These are phyloP conservation scores for Cromileptes altivelis DNA, from an alignment of 2,113 vertebrate genomes.

Conservation along the genomic window DNA sequence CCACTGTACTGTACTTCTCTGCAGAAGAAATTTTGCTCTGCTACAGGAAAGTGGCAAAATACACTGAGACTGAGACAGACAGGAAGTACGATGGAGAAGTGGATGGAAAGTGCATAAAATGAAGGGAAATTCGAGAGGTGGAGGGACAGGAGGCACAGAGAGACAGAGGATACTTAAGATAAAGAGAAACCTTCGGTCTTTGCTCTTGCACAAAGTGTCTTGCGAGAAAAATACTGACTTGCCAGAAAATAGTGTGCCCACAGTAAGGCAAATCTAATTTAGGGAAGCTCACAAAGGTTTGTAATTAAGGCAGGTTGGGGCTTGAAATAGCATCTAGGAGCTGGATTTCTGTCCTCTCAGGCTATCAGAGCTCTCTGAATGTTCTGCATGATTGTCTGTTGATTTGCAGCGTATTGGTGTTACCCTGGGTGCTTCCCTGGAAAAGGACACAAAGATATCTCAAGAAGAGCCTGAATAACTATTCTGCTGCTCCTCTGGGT, in stretches of 20 bases:
- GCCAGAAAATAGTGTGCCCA: slow-evolving; percentile 32
- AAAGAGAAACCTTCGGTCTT: slow-evolving; percentile 44
- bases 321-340: slow-evolving; percentile 39
- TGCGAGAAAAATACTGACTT: slow-evolving; percentile 48
- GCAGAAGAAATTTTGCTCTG: slow-evolving; percentile 38
- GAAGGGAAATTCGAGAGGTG: slow-evolving; percentile 26
- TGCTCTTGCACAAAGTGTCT: slow-evolving; percentile 30
- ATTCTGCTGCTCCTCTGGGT: slow-evolving; percentile 66
- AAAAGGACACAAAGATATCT: slow-evolving; percentile 79
- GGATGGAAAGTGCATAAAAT: slow-evolving; percentile 21
- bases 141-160: not conserved
- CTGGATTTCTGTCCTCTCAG: slow-evolving; percentile 55
- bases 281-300: slow-evolving; percentile 57
- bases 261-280: slow-evolving; percentile 62
- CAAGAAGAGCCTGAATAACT: slow-evolving; percentile 76
- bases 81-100: slow-evolving; percentile 29
- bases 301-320: slow-evolving; percentile 71
- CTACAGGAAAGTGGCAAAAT: slow-evolving; percentile 31
- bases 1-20: slow-evolving; percentile 54
- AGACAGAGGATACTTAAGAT: slow-evolving; percentile 21
- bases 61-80: slow-evolving; percentile 41
- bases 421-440: slow-evolving; percentile 65
- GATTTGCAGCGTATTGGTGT: slow-evolving; percentile 71
- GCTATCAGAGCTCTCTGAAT: slow-evolving; percentile 56
- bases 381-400: slow-evolving; percentile 80